Conservation (phyloP, 2,797 vertebrate genomes). For the Galago senegalensis region DNA sequence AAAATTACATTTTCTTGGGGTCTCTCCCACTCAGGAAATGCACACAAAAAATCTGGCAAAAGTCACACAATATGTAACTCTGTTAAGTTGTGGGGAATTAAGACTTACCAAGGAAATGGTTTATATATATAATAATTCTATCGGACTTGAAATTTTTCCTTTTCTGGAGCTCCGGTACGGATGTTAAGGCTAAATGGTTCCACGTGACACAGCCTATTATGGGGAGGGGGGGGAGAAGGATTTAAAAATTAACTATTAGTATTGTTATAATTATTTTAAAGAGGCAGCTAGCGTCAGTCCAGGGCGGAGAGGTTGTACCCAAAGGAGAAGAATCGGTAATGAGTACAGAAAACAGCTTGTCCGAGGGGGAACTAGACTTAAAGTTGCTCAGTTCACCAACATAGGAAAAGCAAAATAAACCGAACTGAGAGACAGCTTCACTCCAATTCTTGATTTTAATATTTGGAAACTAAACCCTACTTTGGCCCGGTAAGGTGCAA, state of each 20-base stretch:
- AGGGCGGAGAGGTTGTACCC: not conserved
- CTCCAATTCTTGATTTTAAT: not conserved
- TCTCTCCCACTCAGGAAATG: conserved; percentile 8
- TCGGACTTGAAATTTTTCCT: conserved; percentile 20
- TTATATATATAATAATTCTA: not conserved
- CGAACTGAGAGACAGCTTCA: not conserved
- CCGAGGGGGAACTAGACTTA: conserved; percentile 4
- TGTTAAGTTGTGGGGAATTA: not conserved
- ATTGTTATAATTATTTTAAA: conserved; percentile 33
- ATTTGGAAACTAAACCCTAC: not conserved
- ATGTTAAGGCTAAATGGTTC: conserved; percentile 36
- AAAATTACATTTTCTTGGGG: conserved; percentile 44
- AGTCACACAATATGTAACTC: conserved; percentile 11
- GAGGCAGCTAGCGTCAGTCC: not conserved
- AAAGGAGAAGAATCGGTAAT: not conserved
- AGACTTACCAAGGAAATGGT: conserved; percentile 67
- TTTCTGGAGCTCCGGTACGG: conserved; percentile 9
- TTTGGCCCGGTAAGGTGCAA: not conserved
- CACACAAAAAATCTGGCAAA: conserved; percentile 19
- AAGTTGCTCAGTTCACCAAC: conserved; percentile 62
- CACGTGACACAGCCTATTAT: conserved; percentile 40
- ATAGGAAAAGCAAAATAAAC: not conserved
- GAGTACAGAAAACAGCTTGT: conserved; percentile 4
- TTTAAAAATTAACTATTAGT: conserved; percentile 21
- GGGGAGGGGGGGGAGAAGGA: not conserved